phyloP scores from a whole-genome alignment of 2,797 vertebrate genomes.

The Syncerus caffer region DNA sequence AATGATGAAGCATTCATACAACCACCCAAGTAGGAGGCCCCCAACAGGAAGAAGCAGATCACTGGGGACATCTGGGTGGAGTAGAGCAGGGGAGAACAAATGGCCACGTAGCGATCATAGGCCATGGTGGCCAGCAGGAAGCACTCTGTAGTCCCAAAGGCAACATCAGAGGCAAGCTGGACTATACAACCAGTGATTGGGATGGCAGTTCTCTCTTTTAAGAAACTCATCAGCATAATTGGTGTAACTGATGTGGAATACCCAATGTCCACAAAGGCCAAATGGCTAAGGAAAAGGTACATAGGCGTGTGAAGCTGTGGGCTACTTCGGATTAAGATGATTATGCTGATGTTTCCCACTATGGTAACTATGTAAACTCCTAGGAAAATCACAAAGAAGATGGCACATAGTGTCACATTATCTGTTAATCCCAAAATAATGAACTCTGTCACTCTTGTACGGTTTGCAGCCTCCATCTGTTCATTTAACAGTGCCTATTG shows the following conservation, averaged over 20 bases:
- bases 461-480: constrained; percentile 56
- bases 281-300: constrained; percentile 69
- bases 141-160: constrained; percentile 74
- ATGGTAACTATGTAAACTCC: constrained; percentile 58
- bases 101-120: constrained; percentile 57
- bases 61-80: constrained; percentile 55
- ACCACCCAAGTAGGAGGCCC: constrained; percentile 58
- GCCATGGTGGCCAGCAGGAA: constrained; percentile 69
- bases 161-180: constrained; percentile 71
- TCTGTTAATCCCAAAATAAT: constrained; percentile 65
- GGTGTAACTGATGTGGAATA: constrained; percentile 66
- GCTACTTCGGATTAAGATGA: constrained; percentile 55
- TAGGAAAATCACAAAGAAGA: constrained; percentile 63
- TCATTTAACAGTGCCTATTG: background rate
- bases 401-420: background rate
- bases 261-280: constrained; percentile 63
- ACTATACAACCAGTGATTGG: constrained; percentile 43
- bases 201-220: constrained; percentile 54
- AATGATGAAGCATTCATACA: constrained; percentile 64
- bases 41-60: constrained; percentile 44
- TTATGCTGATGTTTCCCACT: constrained; percentile 68
- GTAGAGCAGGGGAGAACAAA: constrained; percentile 61
- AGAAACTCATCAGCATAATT: constrained; percentile 59
- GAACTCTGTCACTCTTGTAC: constrained; percentile 58
- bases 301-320: constrained; percentile 54